Evolutionary conservation across 35 echinoderm and acorn worm genomes (phyloP), one percentile per base, ranked within the genome.

Genomic region (Heliocidaris tuberculata): DNA sequence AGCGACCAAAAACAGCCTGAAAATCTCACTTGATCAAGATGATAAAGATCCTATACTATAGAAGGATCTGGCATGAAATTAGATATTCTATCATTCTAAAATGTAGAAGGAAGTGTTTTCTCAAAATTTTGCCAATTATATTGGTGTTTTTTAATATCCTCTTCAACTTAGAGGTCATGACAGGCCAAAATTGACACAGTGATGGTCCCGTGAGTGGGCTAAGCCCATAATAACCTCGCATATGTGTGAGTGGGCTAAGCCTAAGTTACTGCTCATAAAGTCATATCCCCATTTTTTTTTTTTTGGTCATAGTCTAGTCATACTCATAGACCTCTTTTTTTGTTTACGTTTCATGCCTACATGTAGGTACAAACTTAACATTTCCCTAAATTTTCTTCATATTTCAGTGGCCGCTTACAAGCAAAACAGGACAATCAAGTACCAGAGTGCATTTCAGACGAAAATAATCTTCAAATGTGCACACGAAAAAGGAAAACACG

Each of bases 401-500:
- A 42, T 86, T 50, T 52, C 19, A 95, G 94, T 86, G 31, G 86
- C 4, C 94, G 94, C 24, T 95, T 95, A 19, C 94, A 95, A 86
- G 50, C 71, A 10, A 95, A 49, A 52, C 94, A 95, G 15, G 94
- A 95, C 10, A 86, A 89, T 42, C 87, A 0, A 4, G 29, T 47
- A 27, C 17, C 48, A n/a, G 78, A 70, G 85, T 70, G 42, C 49
- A 48, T 21, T 15, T 35, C 85, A 42, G 70, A 78, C 31, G 94
- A 95, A 49, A 86, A 88, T 86, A 31, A 85, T 31, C 85, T 95
- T 86, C 30, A 27, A 85, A 88, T 95, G 93, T 96, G 95, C 30
- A 86, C 92, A 54, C 94, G 95, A 85, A 94, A 96, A 50, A 86
- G 92, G 42, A 96, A 96, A 88, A 86, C 85, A 21, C 11, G 92